Evolutionary conservation across 2,888 invertebrate genomes (phyloP).

Genomic region (Eupeodes luniger): DNA sequence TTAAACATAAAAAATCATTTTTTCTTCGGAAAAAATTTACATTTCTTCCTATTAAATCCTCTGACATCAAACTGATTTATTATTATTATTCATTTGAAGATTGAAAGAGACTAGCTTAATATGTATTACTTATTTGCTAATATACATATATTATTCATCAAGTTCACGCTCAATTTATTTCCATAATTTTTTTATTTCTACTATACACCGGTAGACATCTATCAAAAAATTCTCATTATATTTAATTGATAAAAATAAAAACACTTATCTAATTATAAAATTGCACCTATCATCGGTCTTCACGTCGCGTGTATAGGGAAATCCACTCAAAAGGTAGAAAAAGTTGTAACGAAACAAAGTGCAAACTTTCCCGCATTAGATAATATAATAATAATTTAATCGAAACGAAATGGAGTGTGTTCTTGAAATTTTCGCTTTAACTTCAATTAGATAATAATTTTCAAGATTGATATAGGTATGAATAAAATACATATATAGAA

Average conservation of each 20-base stretch:
- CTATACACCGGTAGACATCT: background rate
- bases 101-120: too few relatives aligned
- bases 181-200: background rate
- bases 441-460: constrained; percentile 29
- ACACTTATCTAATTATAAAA: background rate
- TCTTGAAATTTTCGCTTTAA: constrained; percentile 19
- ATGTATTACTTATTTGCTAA: too few relatives aligned
- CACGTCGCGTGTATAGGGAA: constrained; percentile 13
- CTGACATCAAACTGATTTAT: too few relatives aligned
- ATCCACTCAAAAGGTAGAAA: background rate
- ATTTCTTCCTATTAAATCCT: too few relatives aligned
- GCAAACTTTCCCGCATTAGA: constrained; percentile 36
- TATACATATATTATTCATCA: too few relatives aligned
- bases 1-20: too few relatives aligned
- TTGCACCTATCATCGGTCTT: background rate
- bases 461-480: background rate
- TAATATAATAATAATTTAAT: constrained; percentile 19
- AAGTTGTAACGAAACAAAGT: background rate
- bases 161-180: background rate
- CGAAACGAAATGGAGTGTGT: constrained; percentile 19
- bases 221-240: background rate
- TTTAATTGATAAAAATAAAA: constrained; percentile 17
- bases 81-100: too few relatives aligned
- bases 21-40: too few relatives aligned
- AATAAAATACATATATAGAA: background rate